Evolutionary conservation across 35 echinoderm and acorn worm species (phyloP).

Genomic region (Patiria miniata): DNA sequence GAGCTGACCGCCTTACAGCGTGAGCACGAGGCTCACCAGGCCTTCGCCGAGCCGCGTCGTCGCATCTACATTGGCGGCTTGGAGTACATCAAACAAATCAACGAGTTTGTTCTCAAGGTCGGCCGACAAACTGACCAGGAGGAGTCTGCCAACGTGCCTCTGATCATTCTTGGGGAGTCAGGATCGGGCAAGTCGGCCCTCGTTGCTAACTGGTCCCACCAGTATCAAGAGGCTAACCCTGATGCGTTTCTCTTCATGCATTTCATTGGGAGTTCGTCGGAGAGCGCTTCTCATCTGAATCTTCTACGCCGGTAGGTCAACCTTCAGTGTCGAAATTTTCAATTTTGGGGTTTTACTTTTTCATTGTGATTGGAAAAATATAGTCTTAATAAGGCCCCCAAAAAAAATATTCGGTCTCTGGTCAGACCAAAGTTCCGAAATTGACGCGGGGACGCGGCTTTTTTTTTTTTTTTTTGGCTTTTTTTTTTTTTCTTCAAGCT

Average conservation of each 20-base stretch:
- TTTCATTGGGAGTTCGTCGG: conserved; percentile 91
- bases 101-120: conserved; percentile 44
- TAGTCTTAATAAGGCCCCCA: too few species aligned
- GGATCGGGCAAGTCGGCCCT: conserved; percentile 92
- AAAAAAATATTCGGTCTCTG: too few species aligned
- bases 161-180: conserved; percentile 75
- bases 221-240: conserved; percentile 76
- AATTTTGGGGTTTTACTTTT: too few species aligned
- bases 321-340: too few species aligned
- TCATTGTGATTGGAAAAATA: too few species aligned
- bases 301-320: conserved; percentile 70
- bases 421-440: too few species aligned
- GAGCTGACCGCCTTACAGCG: conserved; percentile 65
- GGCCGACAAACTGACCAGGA: not conserved
- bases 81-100: conserved; percentile 80
- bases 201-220: conserved; percentile 82
- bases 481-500: too few species aligned
- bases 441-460: too few species aligned
- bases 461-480: too few species aligned
- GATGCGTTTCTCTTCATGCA: conserved; percentile 76
- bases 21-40: conserved; percentile 76
- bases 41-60: conserved; percentile 74
- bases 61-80: conserved; percentile 81
- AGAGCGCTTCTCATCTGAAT: conserved; percentile 84
- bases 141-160: conserved; percentile 2